These are phyloP conservation scores for Tachysurus fulvidraco DNA, from an alignment of 2,113 vertebrate species.

Conservation along the genomic window DNA sequence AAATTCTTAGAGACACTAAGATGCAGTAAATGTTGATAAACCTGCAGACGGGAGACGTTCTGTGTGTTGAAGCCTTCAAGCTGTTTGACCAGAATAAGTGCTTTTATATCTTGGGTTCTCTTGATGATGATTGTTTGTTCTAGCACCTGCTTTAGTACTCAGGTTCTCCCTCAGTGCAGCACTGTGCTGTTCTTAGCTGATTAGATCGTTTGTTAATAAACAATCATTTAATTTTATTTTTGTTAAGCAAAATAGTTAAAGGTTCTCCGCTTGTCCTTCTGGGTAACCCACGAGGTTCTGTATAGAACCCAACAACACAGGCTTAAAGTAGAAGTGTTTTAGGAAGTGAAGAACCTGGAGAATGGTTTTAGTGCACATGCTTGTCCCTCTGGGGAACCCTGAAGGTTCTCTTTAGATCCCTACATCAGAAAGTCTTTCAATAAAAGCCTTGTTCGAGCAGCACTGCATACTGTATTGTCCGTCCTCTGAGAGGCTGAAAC, in stretches of 20 bases:
- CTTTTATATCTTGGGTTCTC: conserved; percentile 45
- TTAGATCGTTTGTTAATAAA: not conserved
- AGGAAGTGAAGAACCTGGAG: not conserved
- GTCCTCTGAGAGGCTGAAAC: not conserved
- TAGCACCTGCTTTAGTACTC: not conserved
- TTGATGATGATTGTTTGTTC: not conserved
- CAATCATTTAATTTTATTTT: not conserved
- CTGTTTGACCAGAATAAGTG: conserved; percentile 36
- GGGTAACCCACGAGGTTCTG: not conserved
- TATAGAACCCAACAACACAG: not conserved
- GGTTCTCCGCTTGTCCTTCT: not conserved
- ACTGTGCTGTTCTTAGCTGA: not conserved
- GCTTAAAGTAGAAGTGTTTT: not conserved
- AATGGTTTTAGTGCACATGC: not conserved
- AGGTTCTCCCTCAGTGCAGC: not conserved
- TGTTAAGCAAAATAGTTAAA: not conserved
- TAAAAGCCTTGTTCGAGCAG: not conserved
- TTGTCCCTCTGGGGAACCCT: not conserved
- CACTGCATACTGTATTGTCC: not conserved
- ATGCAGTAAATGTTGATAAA: conserved; percentile 1
- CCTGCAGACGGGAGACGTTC: not conserved
- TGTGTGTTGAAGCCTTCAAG: not conserved
- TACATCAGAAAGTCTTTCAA: not conserved
- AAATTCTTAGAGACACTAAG: conserved; percentile 13
- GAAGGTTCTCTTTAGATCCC: not conserved